Conservation (phyloP, 2,888 invertebrate genomes). For the Candidula unifasciata region DNA sequence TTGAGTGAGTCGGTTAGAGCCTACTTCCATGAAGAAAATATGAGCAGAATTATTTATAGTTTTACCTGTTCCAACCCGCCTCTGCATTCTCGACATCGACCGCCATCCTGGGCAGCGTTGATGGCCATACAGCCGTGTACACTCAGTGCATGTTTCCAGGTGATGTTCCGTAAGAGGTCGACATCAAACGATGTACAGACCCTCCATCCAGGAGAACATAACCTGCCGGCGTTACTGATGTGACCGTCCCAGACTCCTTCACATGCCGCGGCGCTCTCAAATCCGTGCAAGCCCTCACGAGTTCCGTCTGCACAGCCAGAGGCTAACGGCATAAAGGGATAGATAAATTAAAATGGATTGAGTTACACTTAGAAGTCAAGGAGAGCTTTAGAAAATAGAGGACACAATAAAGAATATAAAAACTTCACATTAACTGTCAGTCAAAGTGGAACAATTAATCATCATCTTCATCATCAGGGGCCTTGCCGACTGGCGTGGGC, state of each 20-base stretch:
- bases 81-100: constrained; percentile 70
- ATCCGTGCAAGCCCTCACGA: constrained; percentile 62
- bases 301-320: constrained; percentile 68
- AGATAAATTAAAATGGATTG: background rate
- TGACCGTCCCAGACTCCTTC: constrained; percentile 72
- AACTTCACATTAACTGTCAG: too few species aligned
- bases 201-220: constrained; percentile 73
- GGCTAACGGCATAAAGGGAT: constrained; percentile 53
- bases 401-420: too few species aligned
- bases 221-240: constrained; percentile 63
- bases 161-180: constrained; percentile 63
- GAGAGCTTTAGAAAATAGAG: too few species aligned
- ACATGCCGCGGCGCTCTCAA: constrained; percentile 68
- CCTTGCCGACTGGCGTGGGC: too few species aligned
- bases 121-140: constrained; percentile 73
- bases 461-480: too few species aligned
- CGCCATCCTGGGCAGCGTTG: constrained; percentile 76
- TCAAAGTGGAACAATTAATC: too few species aligned
- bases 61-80: constrained; percentile 68
- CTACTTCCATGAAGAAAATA: too few species aligned
- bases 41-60: too few species aligned
- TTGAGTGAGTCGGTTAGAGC: too few species aligned
- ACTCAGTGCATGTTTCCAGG: constrained; percentile 70
- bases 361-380: too few species aligned
- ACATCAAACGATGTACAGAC: constrained; percentile 70